phyloP scores from a whole-genome alignment of 2,113 vertebrate species.

The Etia nguti region DNA sequence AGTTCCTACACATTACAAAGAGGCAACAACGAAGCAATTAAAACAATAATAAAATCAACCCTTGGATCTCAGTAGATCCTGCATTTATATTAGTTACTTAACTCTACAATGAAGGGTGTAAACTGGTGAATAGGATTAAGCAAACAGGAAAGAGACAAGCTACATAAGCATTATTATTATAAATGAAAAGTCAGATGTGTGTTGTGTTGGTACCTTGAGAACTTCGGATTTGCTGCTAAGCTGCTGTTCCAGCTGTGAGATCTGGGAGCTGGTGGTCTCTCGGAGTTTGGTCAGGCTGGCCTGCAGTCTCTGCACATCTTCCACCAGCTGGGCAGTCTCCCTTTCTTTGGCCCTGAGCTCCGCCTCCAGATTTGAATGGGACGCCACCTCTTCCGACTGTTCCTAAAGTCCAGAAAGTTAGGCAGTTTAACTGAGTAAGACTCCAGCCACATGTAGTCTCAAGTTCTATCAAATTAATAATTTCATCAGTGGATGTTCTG shows the following conservation, averaged over 20 bases:
- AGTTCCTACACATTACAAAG: conserved; percentile 80
- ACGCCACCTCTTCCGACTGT: conserved; percentile 81
- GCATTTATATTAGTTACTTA: not conserved
- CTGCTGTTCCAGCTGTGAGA: conserved; percentile 92
- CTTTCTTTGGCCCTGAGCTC: conserved; percentile 93
- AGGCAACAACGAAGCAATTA: not conserved
- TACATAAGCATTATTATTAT: not conserved
- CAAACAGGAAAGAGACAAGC: not conserved
- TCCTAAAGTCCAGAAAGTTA: conserved; percentile 65
- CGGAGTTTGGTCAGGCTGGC: conserved; percentile 93
- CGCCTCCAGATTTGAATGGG: conserved; percentile 86
- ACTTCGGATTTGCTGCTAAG: conserved; percentile 86
- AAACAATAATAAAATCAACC: not conserved
- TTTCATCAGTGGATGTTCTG: not conserved
- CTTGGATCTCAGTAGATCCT: not conserved
- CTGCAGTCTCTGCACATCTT: conserved; percentile 96
- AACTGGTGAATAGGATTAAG: not conserved
- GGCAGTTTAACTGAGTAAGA: not conserved
- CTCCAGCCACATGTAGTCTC: not conserved
- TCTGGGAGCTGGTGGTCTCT: conserved; percentile 90
- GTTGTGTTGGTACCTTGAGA: conserved; percentile 76
- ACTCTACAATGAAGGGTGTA: not conserved
- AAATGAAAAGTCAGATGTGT: not conserved
- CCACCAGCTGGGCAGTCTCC: conserved; percentile 93
- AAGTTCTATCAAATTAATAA: not conserved